Evolutionary conservation across 2,797 vertebrate genomes (phyloP).

Genomic region (Scleropages formosus): DNA sequence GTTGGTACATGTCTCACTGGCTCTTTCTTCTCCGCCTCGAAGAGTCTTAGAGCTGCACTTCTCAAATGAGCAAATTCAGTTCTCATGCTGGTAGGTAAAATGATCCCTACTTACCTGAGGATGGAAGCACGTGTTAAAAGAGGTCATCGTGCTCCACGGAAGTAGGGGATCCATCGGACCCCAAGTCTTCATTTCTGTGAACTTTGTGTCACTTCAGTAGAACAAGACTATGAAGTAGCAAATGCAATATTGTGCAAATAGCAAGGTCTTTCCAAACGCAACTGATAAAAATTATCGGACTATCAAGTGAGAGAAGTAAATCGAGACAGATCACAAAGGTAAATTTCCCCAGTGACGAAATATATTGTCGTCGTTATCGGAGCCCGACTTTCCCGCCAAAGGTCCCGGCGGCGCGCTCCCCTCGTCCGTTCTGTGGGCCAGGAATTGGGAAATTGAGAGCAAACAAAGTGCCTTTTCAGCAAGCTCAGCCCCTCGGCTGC

Average conservation of each 20-base stretch:
- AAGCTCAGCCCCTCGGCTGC: constrained; percentile 25
- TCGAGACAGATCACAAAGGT: neutral
- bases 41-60: no score
- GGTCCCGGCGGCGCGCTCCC: neutral
- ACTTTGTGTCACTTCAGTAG: neutral
- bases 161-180: no score
- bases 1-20: no score
- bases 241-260: neutral
- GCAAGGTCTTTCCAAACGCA: no score
- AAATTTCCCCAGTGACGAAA: constrained; percentile 26
- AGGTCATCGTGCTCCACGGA: no score
- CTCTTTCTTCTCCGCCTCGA: no score
- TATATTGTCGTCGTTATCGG: neutral
- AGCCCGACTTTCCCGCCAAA: neutral
- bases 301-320: neutral
- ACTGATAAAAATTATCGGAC: no score
- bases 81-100: no score
- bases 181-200: no score
- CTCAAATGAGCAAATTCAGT: no score
- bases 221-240: neutral
- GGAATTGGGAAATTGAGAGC: constrained; percentile 56
- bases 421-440: constrained; percentile 1
- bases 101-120: no score
- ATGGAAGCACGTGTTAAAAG: no score
- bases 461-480: constrained; percentile 39